phyloP scores from a whole-genome alignment of 1,140 invertebrate genomes.

The Arion vulgaris region DNA sequence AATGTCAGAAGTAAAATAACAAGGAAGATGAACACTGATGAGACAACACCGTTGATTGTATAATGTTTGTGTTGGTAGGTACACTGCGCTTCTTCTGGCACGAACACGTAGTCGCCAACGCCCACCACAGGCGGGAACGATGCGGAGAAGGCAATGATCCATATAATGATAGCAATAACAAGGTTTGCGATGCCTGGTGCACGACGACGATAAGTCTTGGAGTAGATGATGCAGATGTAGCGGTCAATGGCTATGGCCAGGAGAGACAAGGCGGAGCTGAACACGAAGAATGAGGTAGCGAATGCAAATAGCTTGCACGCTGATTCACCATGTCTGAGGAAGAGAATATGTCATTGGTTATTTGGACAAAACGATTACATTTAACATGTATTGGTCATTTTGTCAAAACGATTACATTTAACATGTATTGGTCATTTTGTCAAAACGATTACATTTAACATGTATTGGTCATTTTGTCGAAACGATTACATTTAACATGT shows the following conservation, averaged over 20 bases:
- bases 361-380: background rate
- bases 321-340: constrained; percentile 49
- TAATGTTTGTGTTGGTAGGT: constrained; percentile 61
- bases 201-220: constrained; percentile 58
- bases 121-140: constrained; percentile 62
- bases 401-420: too few species aligned
- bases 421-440: too few species aligned
- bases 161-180: constrained; percentile 44
- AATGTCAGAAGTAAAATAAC: constrained; percentile 55
- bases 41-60: constrained; percentile 62
- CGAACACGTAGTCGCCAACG: constrained; percentile 61
- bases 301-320: constrained; percentile 65
- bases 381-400: too few species aligned
- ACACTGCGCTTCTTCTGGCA: constrained; percentile 62
- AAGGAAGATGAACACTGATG: constrained; percentile 60
- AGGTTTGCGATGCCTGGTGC: constrained; percentile 55
- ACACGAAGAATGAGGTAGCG: constrained; percentile 66
- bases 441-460: too few species aligned
- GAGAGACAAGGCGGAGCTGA: constrained; percentile 58
- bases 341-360: background rate
- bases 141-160: constrained; percentile 27
- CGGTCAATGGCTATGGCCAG: constrained; percentile 64
- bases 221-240: constrained; percentile 59
- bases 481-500: too few species aligned
- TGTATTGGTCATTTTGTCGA: background rate